A percentile compares a stretch with the other conserved stretches of the same genome.
These are phyloP conservation scores for Cotesia congregata DNA, from an alignment of 2,888 invertebrate genomes.

Conservation along the genomic window DNA sequence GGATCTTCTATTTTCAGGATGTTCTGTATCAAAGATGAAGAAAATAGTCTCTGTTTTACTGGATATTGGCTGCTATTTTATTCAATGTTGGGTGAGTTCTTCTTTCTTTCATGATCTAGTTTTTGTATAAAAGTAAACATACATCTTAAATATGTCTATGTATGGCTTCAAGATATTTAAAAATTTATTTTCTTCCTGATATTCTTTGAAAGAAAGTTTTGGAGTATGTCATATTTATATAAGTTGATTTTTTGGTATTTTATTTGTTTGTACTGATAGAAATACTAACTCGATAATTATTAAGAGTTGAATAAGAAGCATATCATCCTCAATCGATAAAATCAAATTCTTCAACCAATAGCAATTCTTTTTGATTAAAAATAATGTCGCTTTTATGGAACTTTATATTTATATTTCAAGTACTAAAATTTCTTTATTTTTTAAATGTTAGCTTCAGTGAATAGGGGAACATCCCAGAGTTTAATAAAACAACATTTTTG, in stretches of 20 bases:
- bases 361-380: too few relatives aligned
- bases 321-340: too few relatives aligned
- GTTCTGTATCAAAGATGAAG: not conserved
- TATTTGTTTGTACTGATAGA: not conserved
- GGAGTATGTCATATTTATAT: not conserved
- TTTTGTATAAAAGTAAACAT: not conserved
- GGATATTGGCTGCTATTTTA: not conserved
- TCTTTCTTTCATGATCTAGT: not conserved
- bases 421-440: too few relatives aligned
- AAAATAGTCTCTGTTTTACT: not conserved
- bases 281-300: too few relatives aligned
- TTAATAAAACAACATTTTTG: too few relatives aligned
- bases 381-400: too few relatives aligned
- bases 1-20: conserved; percentile 11
- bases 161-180: conserved; percentile 6
- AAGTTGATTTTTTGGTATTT: not conserved
- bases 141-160: not conserved
- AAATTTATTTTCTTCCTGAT: conserved; percentile 4
- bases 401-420: too few relatives aligned
- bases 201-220: not conserved
- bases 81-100: not conserved
- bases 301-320: too few relatives aligned
- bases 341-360: too few relatives aligned
- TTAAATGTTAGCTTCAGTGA: too few relatives aligned
- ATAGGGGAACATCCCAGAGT: too few relatives aligned